Conservation (phyloP, 2,888 invertebrate genomes). For the Eristalinus sepulchralis region DNA sequence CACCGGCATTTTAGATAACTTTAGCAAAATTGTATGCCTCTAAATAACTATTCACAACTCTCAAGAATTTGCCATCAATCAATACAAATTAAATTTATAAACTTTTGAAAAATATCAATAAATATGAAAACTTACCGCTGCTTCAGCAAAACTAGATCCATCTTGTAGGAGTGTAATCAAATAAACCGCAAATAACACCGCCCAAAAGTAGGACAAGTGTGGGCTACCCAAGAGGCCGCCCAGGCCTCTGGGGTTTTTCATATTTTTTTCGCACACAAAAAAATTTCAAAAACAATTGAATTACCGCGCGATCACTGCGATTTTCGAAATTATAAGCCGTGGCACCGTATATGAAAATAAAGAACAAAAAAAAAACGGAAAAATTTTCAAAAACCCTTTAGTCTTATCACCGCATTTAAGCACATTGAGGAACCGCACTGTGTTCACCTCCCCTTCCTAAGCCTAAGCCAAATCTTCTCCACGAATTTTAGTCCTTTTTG, state of each 20-base stretch:
- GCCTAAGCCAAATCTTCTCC: not conserved
- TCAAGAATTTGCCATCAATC: no score
- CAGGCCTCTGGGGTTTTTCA: constrained; percentile 79
- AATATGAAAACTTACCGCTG: constrained; percentile 77
- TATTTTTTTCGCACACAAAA: constrained; percentile 62
- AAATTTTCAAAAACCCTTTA: constrained; percentile 7
- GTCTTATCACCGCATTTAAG: constrained; percentile 53
- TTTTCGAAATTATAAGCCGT: constrained; percentile 24
- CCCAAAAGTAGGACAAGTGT: constrained; percentile 72
- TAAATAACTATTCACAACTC: no score
- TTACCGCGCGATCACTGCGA: constrained; percentile 43
- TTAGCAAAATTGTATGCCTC: no score
- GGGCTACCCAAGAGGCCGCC: constrained; percentile 78
- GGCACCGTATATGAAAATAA: constrained; percentile 10
- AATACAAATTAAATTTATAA: no score
- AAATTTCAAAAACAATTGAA: not conserved
- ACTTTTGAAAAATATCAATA: not conserved
- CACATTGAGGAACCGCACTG: constrained; percentile 42
- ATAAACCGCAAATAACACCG: constrained; percentile 75
- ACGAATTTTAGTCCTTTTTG: not conserved
- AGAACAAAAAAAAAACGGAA: constrained; percentile 9
- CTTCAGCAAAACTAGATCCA: constrained; percentile 75
- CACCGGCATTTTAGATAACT: no score
- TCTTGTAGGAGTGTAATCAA: constrained; percentile 74
- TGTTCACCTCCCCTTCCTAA: not conserved